phyloP scores from a whole-genome alignment of 2,113 vertebrate species.

The Saguinus midas region DNA sequence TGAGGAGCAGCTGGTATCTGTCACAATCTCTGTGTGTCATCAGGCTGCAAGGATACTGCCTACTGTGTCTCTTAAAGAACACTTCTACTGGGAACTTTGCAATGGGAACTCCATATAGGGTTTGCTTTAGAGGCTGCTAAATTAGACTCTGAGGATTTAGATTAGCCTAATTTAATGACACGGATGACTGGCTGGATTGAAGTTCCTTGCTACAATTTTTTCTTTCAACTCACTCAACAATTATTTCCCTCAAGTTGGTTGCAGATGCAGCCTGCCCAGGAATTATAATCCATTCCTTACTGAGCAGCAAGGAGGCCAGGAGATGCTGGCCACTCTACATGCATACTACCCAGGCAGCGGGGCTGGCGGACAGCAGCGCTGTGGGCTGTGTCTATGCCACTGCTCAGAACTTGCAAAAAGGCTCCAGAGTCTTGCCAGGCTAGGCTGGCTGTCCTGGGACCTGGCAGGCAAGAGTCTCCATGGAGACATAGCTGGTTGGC shows the following conservation, averaged over 20 bases:
- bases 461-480: too few species aligned
- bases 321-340: too few species aligned
- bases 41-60: not conserved
- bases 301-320: conserved; percentile 33
- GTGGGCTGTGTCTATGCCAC: too few species aligned
- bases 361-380: too few species aligned
- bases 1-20: not conserved
- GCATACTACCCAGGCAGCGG: too few species aligned
- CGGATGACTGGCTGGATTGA: conserved; percentile 72
- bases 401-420: too few species aligned
- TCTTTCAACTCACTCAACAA: conserved; percentile 73
- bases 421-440: too few species aligned
- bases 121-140: conserved; percentile 50
- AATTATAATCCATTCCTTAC: conserved; percentile 77
- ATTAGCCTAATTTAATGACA: conserved; percentile 81
- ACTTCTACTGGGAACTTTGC: not conserved
- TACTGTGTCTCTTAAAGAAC: not conserved
- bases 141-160: conserved; percentile 75
- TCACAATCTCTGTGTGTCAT: not conserved
- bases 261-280: conserved; percentile 72
- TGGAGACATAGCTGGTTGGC: too few species aligned
- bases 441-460: too few species aligned
- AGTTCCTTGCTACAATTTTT: conserved; percentile 67
- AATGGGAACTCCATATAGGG: not conserved
- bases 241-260: conserved; percentile 77